A percentile compares a stretch with the other conserved stretches of the same genome.
Conservation (phyloP, 2,888 invertebrate species). For the Flexamia atlantica region DNA sequence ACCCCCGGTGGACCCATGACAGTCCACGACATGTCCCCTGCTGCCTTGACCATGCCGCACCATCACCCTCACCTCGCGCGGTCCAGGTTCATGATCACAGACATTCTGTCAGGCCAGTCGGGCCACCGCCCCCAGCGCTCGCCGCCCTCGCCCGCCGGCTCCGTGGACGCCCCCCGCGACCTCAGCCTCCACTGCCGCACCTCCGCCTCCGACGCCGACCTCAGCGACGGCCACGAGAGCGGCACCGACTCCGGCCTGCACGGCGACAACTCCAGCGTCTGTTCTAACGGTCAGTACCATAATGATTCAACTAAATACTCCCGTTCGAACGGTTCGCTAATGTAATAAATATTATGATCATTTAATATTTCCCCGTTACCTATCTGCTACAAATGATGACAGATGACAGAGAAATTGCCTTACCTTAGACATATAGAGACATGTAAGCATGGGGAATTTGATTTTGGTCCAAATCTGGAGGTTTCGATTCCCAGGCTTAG, state of each 20-base stretch:
- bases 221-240: slow-evolving; percentile 78
- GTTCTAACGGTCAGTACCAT: slow-evolving; percentile 77
- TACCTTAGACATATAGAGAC: too few relatives aligned
- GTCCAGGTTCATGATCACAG: slow-evolving; percentile 94
- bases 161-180: slow-evolving; percentile 78
- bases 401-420: too few relatives aligned
- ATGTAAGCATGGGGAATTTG: too few relatives aligned
- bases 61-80: slow-evolving; percentile 76
- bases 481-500: too few relatives aligned
- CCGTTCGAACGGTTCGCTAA: too few relatives aligned
- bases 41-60: slow-evolving; percentile 75
- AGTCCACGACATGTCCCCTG: slow-evolving; percentile 68
- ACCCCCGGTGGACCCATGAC: slow-evolving; percentile 68
- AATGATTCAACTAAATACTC: neutral
- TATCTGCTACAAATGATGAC: too few relatives aligned
- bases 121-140: slow-evolving; percentile 73
- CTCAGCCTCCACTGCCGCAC: slow-evolving; percentile 75
- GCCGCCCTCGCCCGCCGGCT: slow-evolving; percentile 76
- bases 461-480: too few relatives aligned
- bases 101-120: slow-evolving; percentile 82
- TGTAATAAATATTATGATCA: too few relatives aligned
- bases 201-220: slow-evolving; percentile 73
- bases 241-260: slow-evolving; percentile 78
- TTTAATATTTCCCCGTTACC: too few relatives aligned
- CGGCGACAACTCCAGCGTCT: slow-evolving; percentile 77